A percentile compares a stretch with the other conserved stretches of the same genome.
These are phyloP conservation scores for Harpagoxenus sublaevis DNA, from an alignment of 2,888 invertebrate genomes.

Conservation along the genomic window DNA sequence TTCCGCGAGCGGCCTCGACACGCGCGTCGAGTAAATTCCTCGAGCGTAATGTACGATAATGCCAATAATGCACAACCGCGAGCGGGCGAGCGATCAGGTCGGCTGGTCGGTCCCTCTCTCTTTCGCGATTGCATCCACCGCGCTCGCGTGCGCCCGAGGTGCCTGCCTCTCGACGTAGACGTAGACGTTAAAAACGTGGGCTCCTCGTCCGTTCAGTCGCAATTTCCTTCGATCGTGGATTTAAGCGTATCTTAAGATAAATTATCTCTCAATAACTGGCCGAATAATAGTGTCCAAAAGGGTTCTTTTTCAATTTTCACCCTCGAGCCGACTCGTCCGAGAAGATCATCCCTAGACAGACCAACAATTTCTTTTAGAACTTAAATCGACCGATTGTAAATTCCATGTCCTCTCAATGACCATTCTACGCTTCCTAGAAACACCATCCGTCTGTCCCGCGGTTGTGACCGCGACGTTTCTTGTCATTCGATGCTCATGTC, in stretches of 20 bases:
- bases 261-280: background rate
- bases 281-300: background rate
- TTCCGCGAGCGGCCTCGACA: constrained; percentile 72
- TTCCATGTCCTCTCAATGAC: background rate
- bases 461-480: background rate
- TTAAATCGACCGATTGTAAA: constrained; percentile 7
- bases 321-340: background rate
- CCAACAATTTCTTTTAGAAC: background rate
- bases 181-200: background rate
- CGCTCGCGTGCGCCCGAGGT: background rate
- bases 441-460: background rate
- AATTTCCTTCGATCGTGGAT: background rate
- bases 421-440: background rate
- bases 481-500: background rate
- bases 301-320: background rate
- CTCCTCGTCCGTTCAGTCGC: background rate
- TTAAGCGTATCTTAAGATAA: background rate
- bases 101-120: constrained; percentile 40
- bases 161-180: background rate
- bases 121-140: constrained; percentile 10
- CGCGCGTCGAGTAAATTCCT: constrained; percentile 75
- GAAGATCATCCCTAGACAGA: background rate
- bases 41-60: constrained; percentile 44
- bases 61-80: constrained; percentile 55
- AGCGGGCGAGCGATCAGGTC: constrained; percentile 36